Evolutionary conservation across 2,888 invertebrate species (phyloP).

Genomic region (Pristionchus arcanus): DNA sequence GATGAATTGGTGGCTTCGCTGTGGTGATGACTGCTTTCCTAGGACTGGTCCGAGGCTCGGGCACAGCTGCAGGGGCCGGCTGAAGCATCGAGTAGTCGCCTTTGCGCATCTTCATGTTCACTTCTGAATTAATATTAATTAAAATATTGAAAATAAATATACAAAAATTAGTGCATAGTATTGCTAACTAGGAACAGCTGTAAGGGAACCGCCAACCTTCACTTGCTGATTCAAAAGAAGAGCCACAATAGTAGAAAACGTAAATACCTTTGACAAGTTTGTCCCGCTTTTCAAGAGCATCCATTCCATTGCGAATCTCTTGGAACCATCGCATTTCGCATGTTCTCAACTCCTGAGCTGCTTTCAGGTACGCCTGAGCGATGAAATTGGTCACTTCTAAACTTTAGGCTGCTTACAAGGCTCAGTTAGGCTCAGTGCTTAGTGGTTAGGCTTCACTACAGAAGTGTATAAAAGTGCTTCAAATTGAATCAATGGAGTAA

Average conservation of each 20-base stretch:
- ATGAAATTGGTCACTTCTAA: too few species aligned
- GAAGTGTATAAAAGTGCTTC: background rate
- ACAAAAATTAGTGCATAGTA: too few species aligned
- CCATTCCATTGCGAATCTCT: conserved; percentile 15
- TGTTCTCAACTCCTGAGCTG: background rate
- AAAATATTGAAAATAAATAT: background rate
- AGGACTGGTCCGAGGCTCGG: background rate
- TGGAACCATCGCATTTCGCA: background rate
- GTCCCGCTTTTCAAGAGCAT: background rate
- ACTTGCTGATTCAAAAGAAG: too few species aligned
- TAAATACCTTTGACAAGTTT: conserved; percentile 28
- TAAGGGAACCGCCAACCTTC: too few species aligned
- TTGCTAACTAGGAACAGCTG: too few species aligned
- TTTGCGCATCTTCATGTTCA: conserved; percentile 40
- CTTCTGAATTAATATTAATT: conserved; percentile 8
- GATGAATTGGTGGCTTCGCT: background rate
- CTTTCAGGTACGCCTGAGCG: conserved; percentile 34
- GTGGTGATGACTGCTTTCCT: background rate
- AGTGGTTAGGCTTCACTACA: too few species aligned
- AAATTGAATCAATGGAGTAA: background rate
- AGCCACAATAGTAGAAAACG: too few species aligned
- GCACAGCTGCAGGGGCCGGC: background rate
- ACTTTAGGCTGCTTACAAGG: too few species aligned
- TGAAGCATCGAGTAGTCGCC: conserved; percentile 44
- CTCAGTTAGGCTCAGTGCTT: too few species aligned